Percentiles rank a stretch among this genome's conserved stretches.
These are phyloP conservation scores for Pipra filicauda DNA, from an alignment of 2,113 vertebrate species.

Conservation along the genomic window DNA sequence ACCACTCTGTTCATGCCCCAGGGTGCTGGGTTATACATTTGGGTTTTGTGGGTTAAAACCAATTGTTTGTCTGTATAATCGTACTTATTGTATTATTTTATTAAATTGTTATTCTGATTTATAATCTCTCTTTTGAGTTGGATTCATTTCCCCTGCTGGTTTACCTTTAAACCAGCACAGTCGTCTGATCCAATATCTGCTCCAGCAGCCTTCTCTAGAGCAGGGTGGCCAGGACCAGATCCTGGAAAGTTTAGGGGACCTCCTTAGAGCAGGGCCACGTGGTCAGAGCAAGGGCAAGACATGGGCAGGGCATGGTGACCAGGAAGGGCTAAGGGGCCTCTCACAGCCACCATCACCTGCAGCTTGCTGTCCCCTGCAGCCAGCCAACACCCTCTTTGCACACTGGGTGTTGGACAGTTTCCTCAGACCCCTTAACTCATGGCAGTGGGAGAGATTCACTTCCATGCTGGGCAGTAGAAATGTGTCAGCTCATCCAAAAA, in stretches of 20 bases:
- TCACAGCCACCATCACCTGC: no score
- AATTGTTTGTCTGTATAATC: no score
- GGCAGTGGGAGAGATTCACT: neutral
- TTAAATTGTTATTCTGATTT: no score
- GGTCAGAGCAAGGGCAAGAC: neutral
- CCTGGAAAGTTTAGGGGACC: neutral
- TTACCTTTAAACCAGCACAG: no score
- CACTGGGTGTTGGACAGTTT: neutral
- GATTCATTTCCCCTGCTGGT: no score
- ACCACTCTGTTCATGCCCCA: no score
- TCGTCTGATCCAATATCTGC: neutral
- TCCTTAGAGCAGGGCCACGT: neutral
- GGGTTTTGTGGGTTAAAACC: no score
- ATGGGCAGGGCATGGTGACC: neutral
- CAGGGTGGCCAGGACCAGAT: neutral
- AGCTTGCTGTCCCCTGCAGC: neutral
- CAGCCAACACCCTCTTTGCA: neutral
- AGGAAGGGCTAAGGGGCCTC: neutral
- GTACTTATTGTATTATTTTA: no score
- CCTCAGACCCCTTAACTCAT: neutral
- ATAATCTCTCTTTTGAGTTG: no score
- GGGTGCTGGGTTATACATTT: no score
- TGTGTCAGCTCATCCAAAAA: neutral
- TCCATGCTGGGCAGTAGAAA: accelerated
- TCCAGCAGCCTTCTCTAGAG: neutral